These are phyloP conservation scores for Drosophila subquinaria DNA, from an alignment of 2,888 invertebrate species.

Conservation along the genomic window DNA sequence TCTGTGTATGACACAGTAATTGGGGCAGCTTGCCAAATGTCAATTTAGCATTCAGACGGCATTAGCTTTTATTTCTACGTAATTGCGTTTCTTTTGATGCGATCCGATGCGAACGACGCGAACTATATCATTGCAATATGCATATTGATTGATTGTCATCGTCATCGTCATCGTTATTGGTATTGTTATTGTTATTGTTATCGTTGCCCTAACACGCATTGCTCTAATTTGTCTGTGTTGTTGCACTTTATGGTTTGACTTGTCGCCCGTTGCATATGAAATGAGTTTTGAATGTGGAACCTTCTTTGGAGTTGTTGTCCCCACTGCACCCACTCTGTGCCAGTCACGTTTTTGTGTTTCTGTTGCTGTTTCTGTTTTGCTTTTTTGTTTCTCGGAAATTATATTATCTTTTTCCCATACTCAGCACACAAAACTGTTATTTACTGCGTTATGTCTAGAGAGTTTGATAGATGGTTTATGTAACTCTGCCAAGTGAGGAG, in stretches of 20 bases:
- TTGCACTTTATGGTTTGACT: slow-evolving; percentile 25
- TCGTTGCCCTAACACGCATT: slow-evolving; percentile 17
- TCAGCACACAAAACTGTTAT: slow-evolving; percentile 42
- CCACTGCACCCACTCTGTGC: slow-evolving; percentile 53
- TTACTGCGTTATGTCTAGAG: slow-evolving; percentile 33
- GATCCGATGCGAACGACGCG: slow-evolving; percentile 62
- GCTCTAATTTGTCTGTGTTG: slow-evolving; percentile 50
- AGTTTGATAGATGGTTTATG: slow-evolving; percentile 56
- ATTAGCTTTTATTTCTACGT: slow-evolving; percentile 70
- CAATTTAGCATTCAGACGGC: slow-evolving; percentile 62
- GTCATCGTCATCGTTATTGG: slow-evolving; percentile 7
- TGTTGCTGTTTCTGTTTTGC: slow-evolving; percentile 23
- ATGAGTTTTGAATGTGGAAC: slow-evolving; percentile 36
- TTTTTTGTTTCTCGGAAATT: slow-evolving; percentile 56
- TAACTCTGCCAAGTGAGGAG: slow-evolving; percentile 49
- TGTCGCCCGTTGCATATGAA: slow-evolving; percentile 52
- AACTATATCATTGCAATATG: slow-evolving; percentile 59
- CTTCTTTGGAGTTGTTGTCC: background rate
- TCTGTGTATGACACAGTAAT: background rate
- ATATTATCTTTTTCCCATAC: slow-evolving; percentile 26
- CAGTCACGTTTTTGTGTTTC: slow-evolving; percentile 53
- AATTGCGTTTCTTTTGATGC: slow-evolving; percentile 71
- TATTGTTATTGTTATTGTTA: slow-evolving; percentile 4
- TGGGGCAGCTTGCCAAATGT: slow-evolving; percentile 40
- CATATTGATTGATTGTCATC: slow-evolving; percentile 30